Evolutionary conservation across 2,113 vertebrate genomes (phyloP).

Genomic region (Ameiurus melas): DNA sequence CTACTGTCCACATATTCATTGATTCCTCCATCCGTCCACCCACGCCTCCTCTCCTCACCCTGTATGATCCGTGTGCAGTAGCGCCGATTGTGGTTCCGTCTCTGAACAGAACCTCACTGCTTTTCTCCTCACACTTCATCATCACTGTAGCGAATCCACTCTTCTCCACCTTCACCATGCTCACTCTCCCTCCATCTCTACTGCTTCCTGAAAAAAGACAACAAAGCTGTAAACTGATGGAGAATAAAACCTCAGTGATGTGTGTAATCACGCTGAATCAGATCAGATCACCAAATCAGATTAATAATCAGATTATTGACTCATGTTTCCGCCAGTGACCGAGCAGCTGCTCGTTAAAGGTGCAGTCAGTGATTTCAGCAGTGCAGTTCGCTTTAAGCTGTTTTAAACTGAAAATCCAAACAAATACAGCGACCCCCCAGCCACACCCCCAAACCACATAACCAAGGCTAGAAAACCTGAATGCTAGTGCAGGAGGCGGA

Average conservation of each 20-base stretch:
- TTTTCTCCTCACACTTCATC: slow-evolving; percentile 76
- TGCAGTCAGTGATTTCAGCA: not conserved
- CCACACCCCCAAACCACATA: not conserved
- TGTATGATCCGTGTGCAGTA: slow-evolving; percentile 77
- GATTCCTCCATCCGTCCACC: not conserved
- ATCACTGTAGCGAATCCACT: slow-evolving; percentile 79
- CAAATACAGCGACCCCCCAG: not conserved
- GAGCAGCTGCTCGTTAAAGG: not conserved
- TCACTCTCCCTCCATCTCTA: slow-evolving; percentile 62
- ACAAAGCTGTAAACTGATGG: too few species aligned
- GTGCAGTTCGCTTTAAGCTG: not conserved
- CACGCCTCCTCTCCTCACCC: slow-evolving; percentile 71
- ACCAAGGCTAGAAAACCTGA: not conserved
- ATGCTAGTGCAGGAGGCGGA: not conserved
- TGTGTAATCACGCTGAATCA: not conserved
- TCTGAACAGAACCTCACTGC: slow-evolving; percentile 76
- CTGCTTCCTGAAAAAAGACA: slow-evolving; percentile 41
- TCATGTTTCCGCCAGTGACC: not conserved
- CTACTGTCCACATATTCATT: not conserved
- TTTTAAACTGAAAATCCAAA: not conserved
- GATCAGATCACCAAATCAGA: not conserved
- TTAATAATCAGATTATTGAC: not conserved
- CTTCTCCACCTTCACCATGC: slow-evolving; percentile 78
- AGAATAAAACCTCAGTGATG: not conserved
- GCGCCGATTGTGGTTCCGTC: slow-evolving; percentile 85